These are phyloP conservation scores for Antigone vipio DNA, from an alignment of 2,113 vertebrate genomes.

Conservation along the genomic window DNA sequence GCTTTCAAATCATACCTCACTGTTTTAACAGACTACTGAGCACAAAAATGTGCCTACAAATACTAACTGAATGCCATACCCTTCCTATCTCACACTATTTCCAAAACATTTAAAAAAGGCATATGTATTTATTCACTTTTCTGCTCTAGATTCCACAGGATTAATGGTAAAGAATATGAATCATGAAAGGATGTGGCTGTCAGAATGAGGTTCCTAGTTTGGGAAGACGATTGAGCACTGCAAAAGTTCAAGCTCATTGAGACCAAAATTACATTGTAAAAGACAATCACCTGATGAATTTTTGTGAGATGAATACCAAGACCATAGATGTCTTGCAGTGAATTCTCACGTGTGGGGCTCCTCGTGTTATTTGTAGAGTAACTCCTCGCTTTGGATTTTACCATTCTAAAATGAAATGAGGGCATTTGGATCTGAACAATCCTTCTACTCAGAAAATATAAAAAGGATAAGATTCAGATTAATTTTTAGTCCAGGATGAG, in stretches of 20 bases:
- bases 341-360: neutral
- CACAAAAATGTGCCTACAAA: neutral
- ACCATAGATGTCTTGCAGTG: neutral
- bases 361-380: neutral
- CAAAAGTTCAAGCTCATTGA: neutral
- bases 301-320: neutral
- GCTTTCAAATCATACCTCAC: neutral
- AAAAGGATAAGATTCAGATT: neutral
- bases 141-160: neutral
- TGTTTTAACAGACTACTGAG: neutral
- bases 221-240: neutral
- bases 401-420: neutral
- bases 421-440: neutral
- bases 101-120: neutral
- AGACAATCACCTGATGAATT: neutral
- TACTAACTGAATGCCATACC: neutral
- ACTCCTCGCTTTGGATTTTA: neutral
- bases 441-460: neutral
- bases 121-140: neutral
- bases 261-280: neutral
- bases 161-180: neutral
- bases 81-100: neutral
- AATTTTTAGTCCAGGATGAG: neutral
- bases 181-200: neutral
- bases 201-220: neutral